These are phyloP conservation scores for Platygyra sinensis DNA, from an alignment of 64 coral and sea anemone species.

Conservation along the genomic window DNA sequence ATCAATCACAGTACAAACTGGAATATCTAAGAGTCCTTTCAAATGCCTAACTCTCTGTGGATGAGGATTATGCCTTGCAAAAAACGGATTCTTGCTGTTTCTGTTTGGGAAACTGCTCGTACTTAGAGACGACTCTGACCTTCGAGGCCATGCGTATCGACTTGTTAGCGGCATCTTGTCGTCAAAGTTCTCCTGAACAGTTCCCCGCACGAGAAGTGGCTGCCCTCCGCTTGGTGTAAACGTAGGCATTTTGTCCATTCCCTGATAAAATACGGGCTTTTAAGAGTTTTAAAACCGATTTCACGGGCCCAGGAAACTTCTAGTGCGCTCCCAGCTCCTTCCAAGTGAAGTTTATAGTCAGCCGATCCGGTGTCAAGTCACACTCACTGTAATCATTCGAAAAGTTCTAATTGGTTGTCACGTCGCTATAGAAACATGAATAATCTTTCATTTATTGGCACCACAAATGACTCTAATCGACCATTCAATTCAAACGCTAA, in stretches of 20 bases:
- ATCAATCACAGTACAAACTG: constrained; percentile 96
- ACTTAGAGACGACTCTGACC: constrained; percentile 48
- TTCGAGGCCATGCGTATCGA: constrained; percentile 87
- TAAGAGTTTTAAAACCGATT: background rate
- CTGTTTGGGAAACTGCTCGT: constrained; percentile 87
- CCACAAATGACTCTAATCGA: no score
- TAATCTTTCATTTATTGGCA: no score
- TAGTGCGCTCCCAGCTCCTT: constrained; percentile 9
- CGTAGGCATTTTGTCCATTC: constrained; percentile 91
- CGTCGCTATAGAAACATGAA: constrained; percentile 67
- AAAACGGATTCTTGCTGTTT: constrained; percentile 95
- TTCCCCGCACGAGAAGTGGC: constrained; percentile 78
- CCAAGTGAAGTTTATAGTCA: constrained; percentile 6
- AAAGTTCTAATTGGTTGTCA: constrained; percentile 77
- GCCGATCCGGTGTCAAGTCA: constrained; percentile 33
- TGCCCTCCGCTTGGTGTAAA: constrained; percentile 81
- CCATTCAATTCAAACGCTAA: background rate
- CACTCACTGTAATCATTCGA: constrained; percentile 49
- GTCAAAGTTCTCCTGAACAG: constrained; percentile 77
- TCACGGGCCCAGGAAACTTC: background rate
- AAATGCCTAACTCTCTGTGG: constrained; percentile 92
- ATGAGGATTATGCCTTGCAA: constrained; percentile 97
- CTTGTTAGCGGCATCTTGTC: constrained; percentile 93
- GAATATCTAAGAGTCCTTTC: constrained; percentile 93
- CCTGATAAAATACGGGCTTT: constrained; percentile 35